Evolutionary conservation across 2,797 vertebrate species (phyloP), one percentile per base, ranked within the genome.

Genomic region (Epinephelus coioides): DNA sequence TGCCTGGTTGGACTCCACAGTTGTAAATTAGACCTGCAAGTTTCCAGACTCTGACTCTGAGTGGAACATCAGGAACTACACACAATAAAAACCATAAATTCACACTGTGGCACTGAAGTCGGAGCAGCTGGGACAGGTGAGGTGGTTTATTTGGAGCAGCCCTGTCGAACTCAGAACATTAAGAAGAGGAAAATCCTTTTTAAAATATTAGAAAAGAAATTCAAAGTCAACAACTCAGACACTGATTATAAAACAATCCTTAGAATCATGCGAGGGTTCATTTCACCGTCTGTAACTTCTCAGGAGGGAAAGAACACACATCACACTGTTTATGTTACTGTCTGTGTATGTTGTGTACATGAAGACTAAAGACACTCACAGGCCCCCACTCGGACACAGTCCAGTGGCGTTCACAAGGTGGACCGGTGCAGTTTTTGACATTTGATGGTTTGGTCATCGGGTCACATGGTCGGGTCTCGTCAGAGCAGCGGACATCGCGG

Each of bases 381-480:
- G 98, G 98, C 19, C 97, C 98, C 98, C 98, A 99, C 88, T 99
- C 98, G 0, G 98, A 99, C 68, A 97, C 96, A 0, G 97, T 99
- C 98, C 98, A 99, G 38, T 97, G 98, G n/a, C 98, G 96, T 85
- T 99, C 98, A 0, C 98, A 99, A 56, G 98, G 96, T 0, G 97
- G 96, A 0, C 98, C 98, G 0, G 96, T 97, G 93, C 98, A 99
- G 92, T 99, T 98, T 87, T 98, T 98, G 85, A 95, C 75, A 0
- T 94, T 93, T 0, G 95, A 88, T 0, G 97, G 98, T 78, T 92
- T 94, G 90, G 96, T 95, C 68, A 79, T 92, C 55, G 87, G 93
- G 4, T 99, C 97, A 0, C 98, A 99, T 0, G 96, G 86, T 79
- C 87, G 94, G 91, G 95, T 96, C 0, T 99, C 97, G 18, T 99